phyloP scores from a whole-genome alignment of 2,888 invertebrate genomes.

The Tinea pellionella region DNA sequence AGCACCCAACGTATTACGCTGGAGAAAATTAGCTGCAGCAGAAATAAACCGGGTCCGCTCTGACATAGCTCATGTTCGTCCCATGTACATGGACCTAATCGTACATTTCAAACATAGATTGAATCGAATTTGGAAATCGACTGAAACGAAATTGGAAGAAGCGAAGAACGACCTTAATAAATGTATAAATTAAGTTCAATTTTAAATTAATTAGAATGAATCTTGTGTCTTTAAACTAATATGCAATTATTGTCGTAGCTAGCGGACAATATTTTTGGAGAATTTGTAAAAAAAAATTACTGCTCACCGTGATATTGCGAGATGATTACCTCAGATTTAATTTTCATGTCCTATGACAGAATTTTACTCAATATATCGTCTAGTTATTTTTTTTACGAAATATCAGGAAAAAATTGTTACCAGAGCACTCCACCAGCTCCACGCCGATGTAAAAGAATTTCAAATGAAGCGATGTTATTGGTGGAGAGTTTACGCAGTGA shows the following conservation, averaged over 20 bases:
- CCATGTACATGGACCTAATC: constrained; percentile 43
- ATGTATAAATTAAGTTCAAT: constrained; percentile 22
- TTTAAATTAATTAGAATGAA: constrained; percentile 7
- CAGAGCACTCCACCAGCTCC: no score
- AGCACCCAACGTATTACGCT: constrained; percentile 37
- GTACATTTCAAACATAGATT: constrained; percentile 40
- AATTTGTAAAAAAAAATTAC: no score
- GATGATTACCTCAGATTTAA: no score
- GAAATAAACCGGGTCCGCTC: constrained; percentile 47
- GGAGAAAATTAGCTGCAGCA: constrained; percentile 42
- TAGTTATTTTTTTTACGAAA: no score
- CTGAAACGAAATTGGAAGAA: constrained; percentile 24
- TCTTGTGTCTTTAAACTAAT: no score
- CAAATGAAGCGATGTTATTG: no score
- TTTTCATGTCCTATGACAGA: no score
- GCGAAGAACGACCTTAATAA: constrained; percentile 27
- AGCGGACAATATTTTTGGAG: constrained; percentile 1
- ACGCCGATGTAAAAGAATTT: no score
- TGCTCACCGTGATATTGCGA: no score
- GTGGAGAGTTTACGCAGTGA: no score
- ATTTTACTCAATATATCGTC: no score
- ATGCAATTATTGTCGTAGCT: not conserved
- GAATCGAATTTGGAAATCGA: constrained; percentile 34
- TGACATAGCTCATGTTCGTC: constrained; percentile 43
- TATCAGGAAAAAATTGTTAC: no score